Conservation (phyloP, 2,113 vertebrate species). For the Zosterops pallidus region DNA sequence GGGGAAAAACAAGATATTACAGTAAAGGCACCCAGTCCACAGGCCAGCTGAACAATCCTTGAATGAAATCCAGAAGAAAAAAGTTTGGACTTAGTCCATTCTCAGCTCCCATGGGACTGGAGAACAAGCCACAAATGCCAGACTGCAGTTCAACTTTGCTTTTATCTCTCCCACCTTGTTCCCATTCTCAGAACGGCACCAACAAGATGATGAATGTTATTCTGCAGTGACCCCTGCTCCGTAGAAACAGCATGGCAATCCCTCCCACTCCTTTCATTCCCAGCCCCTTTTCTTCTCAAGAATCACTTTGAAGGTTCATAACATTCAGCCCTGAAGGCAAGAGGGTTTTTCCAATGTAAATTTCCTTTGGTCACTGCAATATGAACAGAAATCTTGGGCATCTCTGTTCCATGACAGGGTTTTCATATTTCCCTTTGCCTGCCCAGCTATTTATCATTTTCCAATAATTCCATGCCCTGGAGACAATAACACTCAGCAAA, state of each 20-base stretch:
- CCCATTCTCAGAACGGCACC: slow-evolving; percentile 15
- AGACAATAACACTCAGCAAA: slow-evolving; percentile 75
- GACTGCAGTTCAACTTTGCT: slow-evolving; percentile 2
- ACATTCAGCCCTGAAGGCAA: slow-evolving; percentile 63
- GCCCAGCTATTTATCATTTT: slow-evolving; percentile 82
- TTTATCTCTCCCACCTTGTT: slow-evolving; percentile 63
- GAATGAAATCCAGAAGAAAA: slow-evolving; percentile 33
- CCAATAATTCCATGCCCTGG: slow-evolving; percentile 82
- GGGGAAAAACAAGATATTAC: neutral
- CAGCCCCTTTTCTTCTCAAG: slow-evolving; percentile 48
- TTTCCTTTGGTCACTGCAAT: slow-evolving; percentile 65
- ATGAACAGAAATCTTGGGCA: slow-evolving; percentile 54
- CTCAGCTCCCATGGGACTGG: neutral
- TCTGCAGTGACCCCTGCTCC: slow-evolving; percentile 36
- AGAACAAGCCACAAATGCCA: slow-evolving; percentile 14
- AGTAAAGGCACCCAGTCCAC: neutral
- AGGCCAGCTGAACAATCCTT: slow-evolving; percentile 8
- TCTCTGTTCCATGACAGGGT: slow-evolving; percentile 58
- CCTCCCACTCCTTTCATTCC: slow-evolving; percentile 44
- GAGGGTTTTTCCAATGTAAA: slow-evolving; percentile 71
- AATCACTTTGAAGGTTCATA: slow-evolving; percentile 62
- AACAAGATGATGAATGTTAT: slow-evolving; percentile 60
- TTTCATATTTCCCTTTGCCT: slow-evolving; percentile 73
- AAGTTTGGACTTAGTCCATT: slow-evolving; percentile 9
- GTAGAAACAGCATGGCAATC: neutral